Percentiles rank a stretch among this genome's conserved stretches.
Conservation (phyloP, 1,140 invertebrate species). For the Drosophila erecta region DNA sequence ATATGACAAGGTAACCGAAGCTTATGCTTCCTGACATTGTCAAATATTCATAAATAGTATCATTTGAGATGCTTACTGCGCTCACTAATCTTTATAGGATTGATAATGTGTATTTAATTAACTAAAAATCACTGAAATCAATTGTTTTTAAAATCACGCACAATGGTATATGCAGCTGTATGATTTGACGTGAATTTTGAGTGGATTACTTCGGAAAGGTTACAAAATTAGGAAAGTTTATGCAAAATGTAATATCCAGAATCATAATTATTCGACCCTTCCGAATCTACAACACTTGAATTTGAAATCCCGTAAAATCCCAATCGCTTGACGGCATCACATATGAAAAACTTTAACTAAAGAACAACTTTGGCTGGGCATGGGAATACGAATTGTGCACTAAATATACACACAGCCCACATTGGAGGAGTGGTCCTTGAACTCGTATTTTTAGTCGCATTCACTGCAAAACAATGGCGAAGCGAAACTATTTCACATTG, state of each 20-base stretch:
- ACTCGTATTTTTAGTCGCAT: constrained; percentile 46
- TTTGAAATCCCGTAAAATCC: constrained; percentile 17
- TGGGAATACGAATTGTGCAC: constrained; percentile 21
- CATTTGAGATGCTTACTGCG: constrained; percentile 1
- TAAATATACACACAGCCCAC: constrained; percentile 2
- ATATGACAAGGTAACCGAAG: constrained; percentile 38
- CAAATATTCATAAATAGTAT: constrained; percentile 35
- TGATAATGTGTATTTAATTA: background rate
- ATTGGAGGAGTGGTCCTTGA: constrained; percentile 54
- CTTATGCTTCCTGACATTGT: constrained; percentile 41
- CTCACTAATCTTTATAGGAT: background rate
- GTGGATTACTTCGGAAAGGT: no score
- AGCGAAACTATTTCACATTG: constrained; percentile 53
- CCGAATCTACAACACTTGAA: background rate
- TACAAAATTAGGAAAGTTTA: no score
- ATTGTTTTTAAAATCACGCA: no score
- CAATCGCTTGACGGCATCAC: constrained; percentile 20
- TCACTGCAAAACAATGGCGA: constrained; percentile 45
- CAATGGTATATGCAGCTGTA: no score
- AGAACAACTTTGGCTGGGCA: constrained; percentile 37
- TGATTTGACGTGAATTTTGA: no score
- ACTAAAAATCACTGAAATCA: background rate
- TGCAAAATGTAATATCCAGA: no score
- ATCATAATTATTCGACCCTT: background rate
- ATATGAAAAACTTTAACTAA: constrained; percentile 41